Base-by-base conservation (phyloP, 2,888 invertebrate genomes). In the Sphecodes monilicornis region DNA sequence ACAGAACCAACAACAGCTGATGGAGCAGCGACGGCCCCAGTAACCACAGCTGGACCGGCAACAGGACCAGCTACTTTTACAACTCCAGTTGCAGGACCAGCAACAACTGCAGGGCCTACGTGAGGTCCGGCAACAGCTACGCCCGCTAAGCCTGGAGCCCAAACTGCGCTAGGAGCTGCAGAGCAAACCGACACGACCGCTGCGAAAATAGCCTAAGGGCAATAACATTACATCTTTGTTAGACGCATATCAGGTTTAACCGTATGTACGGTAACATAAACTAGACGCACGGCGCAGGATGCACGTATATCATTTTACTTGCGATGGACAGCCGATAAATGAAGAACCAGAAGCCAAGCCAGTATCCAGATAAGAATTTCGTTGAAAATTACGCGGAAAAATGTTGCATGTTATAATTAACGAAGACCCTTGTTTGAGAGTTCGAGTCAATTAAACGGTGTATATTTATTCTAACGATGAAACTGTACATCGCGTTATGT, bases 31-130 rank as follows among this genome's bases (percentile, higher is more conserved):
- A 93, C 92, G 3, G 93, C 90, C 32, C 92, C 92, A 3, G 92
- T 91, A 4, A 94, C 91, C 1, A 92, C 86, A 3, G 94, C 91
- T 0, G 92, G 92, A n/a, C 93, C 94, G 76, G 94, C 93, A 26
- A 93, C 93, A 16, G 94, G 93, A 3, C 94, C 94, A 41, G 92
- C 91, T 4, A 94, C 94, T 57, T 91, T 92, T 5, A 90, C 92
- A 0, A 92, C 90, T 66, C 93, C 93, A 46, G 93, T 90, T 1
- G 91, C 93, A 0, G 94, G 86, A 0, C 94, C 94, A 46, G 93
- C 88, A 26, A 94, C 93, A 32, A 92, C 91, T 0, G 85, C 87
- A 36, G 93, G 91, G 36, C 93, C 94, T 32, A 91, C 90, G 0
- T 92, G 88, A 5, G 93, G 93, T 43, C 93, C 94, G 16, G 89